phyloP scores from a whole-genome alignment of 2,113 vertebrate genomes.

The Dipodomys stephensi region DNA sequence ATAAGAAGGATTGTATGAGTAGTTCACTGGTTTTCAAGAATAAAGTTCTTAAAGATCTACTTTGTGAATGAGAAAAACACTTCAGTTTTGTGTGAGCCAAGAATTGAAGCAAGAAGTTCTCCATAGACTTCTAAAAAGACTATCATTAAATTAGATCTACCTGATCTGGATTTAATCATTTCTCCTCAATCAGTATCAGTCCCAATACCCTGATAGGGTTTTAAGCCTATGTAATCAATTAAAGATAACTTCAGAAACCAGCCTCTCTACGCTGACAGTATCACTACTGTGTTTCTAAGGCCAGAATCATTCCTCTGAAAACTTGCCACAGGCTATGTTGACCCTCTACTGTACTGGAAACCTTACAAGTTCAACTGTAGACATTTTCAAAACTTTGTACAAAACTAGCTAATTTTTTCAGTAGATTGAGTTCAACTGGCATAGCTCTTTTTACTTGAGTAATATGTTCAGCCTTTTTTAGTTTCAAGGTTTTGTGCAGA shows the following conservation, averaged over 20 bases:
- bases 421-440: not conserved
- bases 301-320: not conserved
- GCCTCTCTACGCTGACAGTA: not conserved
- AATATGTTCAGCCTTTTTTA: not conserved
- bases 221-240: not conserved
- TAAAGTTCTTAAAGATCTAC: not conserved
- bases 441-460: not conserved
- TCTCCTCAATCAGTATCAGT: constrained; percentile 36
- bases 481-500: not conserved
- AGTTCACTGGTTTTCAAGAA: not conserved
- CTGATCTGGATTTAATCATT: not conserved
- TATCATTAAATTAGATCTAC: not conserved
- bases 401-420: not conserved
- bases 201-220: not conserved
- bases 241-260: not conserved
- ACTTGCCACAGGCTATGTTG: not conserved
- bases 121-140: not conserved
- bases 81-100: not conserved
- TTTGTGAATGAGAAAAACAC: not conserved
- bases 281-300: not conserved
- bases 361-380: not conserved
- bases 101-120: not conserved
- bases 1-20: not conserved
- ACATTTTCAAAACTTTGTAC: not conserved
- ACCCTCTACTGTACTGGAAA: not conserved